Conservation (phyloP, 2,113 vertebrate species). For the Theristicus caerulescens region DNA sequence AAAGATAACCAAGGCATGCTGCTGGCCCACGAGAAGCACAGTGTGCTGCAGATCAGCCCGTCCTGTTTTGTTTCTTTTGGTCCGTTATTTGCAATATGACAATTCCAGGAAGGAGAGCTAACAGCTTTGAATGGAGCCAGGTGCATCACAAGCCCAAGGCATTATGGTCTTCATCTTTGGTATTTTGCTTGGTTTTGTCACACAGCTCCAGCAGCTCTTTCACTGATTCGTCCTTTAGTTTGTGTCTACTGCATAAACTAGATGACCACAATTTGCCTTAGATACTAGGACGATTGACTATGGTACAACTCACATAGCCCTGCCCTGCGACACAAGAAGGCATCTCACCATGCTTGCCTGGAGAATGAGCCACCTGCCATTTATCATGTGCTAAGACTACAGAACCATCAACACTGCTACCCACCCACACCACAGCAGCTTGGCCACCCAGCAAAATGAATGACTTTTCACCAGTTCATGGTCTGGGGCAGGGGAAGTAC, state of each 20-base stretch:
- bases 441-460: not conserved
- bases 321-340: not conserved
- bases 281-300: not conserved
- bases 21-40: not conserved
- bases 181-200: not conserved
- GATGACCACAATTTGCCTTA: not conserved
- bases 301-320: not conserved
- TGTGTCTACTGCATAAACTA: not conserved
- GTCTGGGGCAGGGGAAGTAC: not conserved
- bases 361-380: not conserved
- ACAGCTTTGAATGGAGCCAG: not conserved
- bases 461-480: not conserved
- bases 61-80: not conserved
- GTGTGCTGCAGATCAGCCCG: not conserved
- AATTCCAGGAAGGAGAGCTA: not conserved
- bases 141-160: not conserved
- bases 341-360: not conserved
- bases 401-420: not conserved
- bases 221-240: not conserved
- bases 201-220: not conserved
- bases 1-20: not conserved
- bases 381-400: not conserved
- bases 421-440: fast-evolving
- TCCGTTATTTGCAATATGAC: not conserved
- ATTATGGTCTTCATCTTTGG: not conserved